Base-by-base conservation (phyloP, 2,797 vertebrate species). In the Harpagifer antarcticus region DNA sequence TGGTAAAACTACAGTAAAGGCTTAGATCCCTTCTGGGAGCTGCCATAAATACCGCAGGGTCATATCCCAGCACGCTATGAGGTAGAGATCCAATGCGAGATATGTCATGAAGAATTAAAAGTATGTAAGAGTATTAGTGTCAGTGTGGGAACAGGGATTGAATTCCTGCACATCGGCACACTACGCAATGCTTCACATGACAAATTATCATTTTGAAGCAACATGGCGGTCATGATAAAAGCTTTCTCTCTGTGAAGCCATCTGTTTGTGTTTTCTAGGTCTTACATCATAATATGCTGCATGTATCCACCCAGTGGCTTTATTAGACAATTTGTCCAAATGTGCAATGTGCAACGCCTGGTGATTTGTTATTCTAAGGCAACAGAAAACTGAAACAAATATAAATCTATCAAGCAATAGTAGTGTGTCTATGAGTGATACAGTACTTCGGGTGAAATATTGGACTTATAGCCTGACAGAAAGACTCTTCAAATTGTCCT, bases 1-100 rank as follows among this genome's bases (percentile, higher is more conserved):
- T 79, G 76, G 54, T 79, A 53, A 86, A 87, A 88, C 83, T 86
- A 78, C 55, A 65, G 59, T 76, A 77, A 61, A 74, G 81, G 60
- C 72, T 67, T 50, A 14, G 82, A 79, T 74, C 82, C 72, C 73
- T 76, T 73, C 52, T 40, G 59, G 76, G 79, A 76, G 71, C 67
- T 70, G 71, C 68, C 83, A 82, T 70, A 81, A 81, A 88, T 82
- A 78, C 71, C 76, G 16, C 40, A 66, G 47, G 23, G 53, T 57
- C 43, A 57, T 78, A 47, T 60, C 23, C 42, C 37, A 33, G 50
- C 3, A 40, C 56, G 31, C 42, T 15, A 42, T 54, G 14, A 71
- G 60, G 33, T 37, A 14, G 49, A 50, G 54, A 40, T 27, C 33
- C 27, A 42, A 23, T 27, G 15, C 31, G 66, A 16, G 52, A 55